Evolutionary conservation across 2,797 vertebrate genomes (phyloP).

Genomic region (Sus cebifrons): DNA sequence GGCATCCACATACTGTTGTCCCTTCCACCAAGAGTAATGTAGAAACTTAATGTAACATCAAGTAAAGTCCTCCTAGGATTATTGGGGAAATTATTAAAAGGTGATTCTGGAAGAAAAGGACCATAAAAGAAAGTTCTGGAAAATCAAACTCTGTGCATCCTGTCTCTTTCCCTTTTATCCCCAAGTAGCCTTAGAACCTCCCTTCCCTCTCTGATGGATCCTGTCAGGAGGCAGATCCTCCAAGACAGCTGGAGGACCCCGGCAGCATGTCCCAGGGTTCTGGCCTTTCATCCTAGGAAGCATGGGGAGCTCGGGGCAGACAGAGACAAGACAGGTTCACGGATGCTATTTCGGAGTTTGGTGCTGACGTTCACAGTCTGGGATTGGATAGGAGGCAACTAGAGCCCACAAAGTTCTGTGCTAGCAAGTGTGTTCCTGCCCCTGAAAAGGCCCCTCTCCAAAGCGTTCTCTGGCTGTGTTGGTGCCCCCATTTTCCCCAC

Average conservation of each 20-base stretch:
- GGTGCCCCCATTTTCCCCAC: too few species aligned
- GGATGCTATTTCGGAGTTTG: background rate
- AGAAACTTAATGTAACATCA: background rate
- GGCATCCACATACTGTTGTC: too few species aligned
- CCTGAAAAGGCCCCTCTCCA: background rate
- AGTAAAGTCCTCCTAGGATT: background rate
- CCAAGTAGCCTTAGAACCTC: background rate
- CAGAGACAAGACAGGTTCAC: background rate
- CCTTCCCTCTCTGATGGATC: background rate
- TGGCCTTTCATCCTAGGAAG: conserved; percentile 17
- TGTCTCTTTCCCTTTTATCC: background rate
- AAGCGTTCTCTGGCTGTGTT: background rate
- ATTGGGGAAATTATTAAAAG: background rate
- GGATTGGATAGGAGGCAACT: background rate
- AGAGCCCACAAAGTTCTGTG: background rate
- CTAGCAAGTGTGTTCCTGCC: background rate
- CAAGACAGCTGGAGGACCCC: background rate
- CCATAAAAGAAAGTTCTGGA: conserved; percentile 28
- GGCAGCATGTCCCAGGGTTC: background rate
- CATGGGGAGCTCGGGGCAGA: background rate
- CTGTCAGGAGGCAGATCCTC: background rate
- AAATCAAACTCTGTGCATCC: background rate
- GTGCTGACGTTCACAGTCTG: background rate
- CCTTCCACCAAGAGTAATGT: background rate
- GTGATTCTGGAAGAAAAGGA: conserved; percentile 53